Evolutionary conservation across 2,113 vertebrate species (phyloP), one percentile per base, ranked within the genome.

Genomic region (Cochlearius cochlearius): DNA sequence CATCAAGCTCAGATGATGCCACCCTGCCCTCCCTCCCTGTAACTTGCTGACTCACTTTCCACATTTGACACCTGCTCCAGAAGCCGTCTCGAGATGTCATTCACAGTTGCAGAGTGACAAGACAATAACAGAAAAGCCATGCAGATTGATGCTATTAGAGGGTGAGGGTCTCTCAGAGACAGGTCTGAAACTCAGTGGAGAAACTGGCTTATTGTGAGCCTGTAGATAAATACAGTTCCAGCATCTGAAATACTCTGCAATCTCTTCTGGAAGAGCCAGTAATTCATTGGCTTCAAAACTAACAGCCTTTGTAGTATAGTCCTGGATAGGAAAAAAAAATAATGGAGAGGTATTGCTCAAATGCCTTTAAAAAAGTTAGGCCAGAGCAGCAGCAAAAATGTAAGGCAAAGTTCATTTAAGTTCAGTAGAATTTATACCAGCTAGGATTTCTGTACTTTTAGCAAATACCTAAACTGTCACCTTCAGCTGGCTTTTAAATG

Each of bases 11-110:
- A 64, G 22, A 38, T 34, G n/a, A 12, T 16, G 4, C 30, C 66
- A 12, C 5, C 7, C 0, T 50, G 20, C 5, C 50, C 10, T 74
- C 26, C 3, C 16, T 27, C 11, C 2, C 18, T 43, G 4, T 20
- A 77, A 34, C 25, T 49, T 30, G 52, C 52, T 82, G 8, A 3
- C 13, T 76, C 3, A 13, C 14, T 64, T 83, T 55, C 53, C 73
- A 27, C 8, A 60, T 66, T 41, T 52, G 22, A 5, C 15, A n/a
- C 4, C 4, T 58, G 29, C 41, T 80, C 34, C 63, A 50, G n/a
- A 80, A 79, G 26, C 72, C 3, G 5, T 19, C 39, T 36, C 83
- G 39, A 72, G 58, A 50, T 52, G 36, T 41, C 34, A 52, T 71
- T 74, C 36, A 32, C 16, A 71, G 9, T 47, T 79, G 36, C 56